Conservation (phyloP, 1,140 invertebrate genomes). For the silkworm (Bombyx mori) region ASM3026992v2 NC_085116.1:4196001-4196500, state of each 20-base stretch:
- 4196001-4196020: no score
- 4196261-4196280: slow-evolving; percentile 58
- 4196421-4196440: slow-evolving; percentile 96
- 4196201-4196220: neutral
- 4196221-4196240: neutral
- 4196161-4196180: neutral
- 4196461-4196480: slow-evolving; percentile 82
- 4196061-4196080: no score
- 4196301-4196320: slow-evolving; percentile 89
- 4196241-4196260: neutral
- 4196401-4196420: slow-evolving; percentile 97
- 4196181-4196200: neutral
- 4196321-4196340: slow-evolving; percentile 96
- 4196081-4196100: neutral
- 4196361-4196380: slow-evolving; percentile 97
- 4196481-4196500: slow-evolving; percentile 1
- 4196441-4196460: slow-evolving; percentile 96
- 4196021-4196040: no score
- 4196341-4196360: slow-evolving; percentile 98
- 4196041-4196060: no score
- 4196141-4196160: neutral
- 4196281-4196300: slow-evolving; percentile 92
- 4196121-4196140: neutral
- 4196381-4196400: slow-evolving; percentile 97
- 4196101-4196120: neutral